Evolutionary conservation across 2,113 vertebrate species (phyloP), one percentile per base, ranked within the genome.

Genomic region (Corythornis cristatus): DNA sequence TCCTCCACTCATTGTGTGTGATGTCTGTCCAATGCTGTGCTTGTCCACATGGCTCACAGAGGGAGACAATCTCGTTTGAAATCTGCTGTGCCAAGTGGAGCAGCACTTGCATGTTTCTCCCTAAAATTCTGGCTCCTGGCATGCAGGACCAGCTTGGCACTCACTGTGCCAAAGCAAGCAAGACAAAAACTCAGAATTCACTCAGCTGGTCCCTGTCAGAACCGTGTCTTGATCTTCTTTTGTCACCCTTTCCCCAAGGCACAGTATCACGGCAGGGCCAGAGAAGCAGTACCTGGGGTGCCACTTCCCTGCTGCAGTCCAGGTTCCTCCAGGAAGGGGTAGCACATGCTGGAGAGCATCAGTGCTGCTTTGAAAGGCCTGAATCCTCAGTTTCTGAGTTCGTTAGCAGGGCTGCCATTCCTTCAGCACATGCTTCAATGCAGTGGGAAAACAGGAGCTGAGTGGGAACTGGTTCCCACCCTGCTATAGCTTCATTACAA

Each of bases 1-100:
- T 74, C 19, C 33, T 70, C 12, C 66, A 2, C 40, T 22, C 19
- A 0, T 15, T 13, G 0, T 28, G 58, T 0, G 0, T 4, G 13
- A 5, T 53, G 64, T 21, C 60, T 31, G 31, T 66, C 73, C 86
- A 4, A 4, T 4, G 31, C 74, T 76, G 19, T 7, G 0, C 12
- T 0, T 11, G 57, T 26, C 45, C 53, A 2, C 56, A 5, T 48
- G 88, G 68, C 70, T 93, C 83, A 54, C 86, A 51, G 48, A 29
- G 78, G 62, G 78, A 76, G 12, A 65, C 50, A 37, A 60, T 29
- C 46, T 14, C n/a, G 1, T 84, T 43, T 4, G 0, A 73, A 77
- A 90, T 65, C 46, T 0, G 0, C 83, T 94, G 88, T 82, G 76
- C 86, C 77, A 61, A 89, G 81, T 5, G 1, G 73, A 93, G 84